These are phyloP conservation scores for Ennomos erosarius DNA, from an alignment of 2,888 invertebrate genomes.

Conservation along the genomic window DNA sequence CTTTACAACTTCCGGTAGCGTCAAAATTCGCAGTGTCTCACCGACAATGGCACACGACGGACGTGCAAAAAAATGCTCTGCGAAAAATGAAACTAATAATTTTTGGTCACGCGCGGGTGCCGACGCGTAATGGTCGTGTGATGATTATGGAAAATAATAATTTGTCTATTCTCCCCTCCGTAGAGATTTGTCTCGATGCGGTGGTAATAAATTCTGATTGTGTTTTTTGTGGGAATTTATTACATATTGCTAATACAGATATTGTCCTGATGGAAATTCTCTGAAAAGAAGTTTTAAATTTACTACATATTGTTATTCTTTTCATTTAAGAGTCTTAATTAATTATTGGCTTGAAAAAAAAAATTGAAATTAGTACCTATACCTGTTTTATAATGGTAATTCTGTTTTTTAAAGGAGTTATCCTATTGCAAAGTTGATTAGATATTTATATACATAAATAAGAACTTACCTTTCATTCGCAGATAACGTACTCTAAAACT, in stretches of 20 bases:
- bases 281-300: constrained; percentile 1
- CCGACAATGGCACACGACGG: constrained; percentile 59
- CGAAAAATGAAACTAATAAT: constrained; percentile 66
- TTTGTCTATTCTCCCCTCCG: constrained; percentile 72
- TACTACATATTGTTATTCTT: too few species aligned
- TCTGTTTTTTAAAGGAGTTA: too few species aligned
- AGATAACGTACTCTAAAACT: not conserved
- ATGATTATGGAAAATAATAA: constrained; percentile 83
- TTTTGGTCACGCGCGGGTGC: constrained; percentile 73
- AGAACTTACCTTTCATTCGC: too few species aligned
- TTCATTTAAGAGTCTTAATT: too few species aligned
- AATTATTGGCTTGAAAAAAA: too few species aligned
- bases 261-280: constrained; percentile 1
- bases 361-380: too few species aligned
- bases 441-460: too few species aligned
- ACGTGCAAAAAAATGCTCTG: constrained; percentile 63
- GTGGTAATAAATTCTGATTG: constrained; percentile 58
- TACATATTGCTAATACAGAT: constrained; percentile 34
- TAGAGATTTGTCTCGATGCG: constrained; percentile 46
- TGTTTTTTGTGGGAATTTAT: constrained; percentile 52
- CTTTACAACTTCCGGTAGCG: constrained; percentile 82
- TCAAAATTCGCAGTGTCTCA: constrained; percentile 61
- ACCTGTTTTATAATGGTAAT: too few species aligned
- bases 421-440: too few species aligned
- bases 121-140: constrained; percentile 75